phyloP scores from a whole-genome alignment of 1,140 invertebrate species.

The Palaemon carinicauda region DNA sequence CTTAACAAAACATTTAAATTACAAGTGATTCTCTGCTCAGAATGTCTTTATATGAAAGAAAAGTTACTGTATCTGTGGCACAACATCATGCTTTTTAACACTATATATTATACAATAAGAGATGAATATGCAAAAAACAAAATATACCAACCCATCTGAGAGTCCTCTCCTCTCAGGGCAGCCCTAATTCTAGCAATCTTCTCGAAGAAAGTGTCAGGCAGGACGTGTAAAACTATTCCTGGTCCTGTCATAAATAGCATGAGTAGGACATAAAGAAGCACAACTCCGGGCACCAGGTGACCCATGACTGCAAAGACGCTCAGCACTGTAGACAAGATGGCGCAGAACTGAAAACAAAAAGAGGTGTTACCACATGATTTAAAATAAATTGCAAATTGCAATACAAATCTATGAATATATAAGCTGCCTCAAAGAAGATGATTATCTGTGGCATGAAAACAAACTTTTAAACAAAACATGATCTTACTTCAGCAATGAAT shows the following conservation, averaged over 20 bases:
- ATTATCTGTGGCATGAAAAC: too few relatives aligned
- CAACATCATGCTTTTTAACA: neutral
- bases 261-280: constrained; percentile 27
- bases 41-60: neutral
- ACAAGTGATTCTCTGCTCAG: neutral
- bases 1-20: too few relatives aligned
- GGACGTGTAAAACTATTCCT: constrained; percentile 22
- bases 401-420: too few relatives aligned
- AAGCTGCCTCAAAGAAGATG: too few relatives aligned
- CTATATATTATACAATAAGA: neutral
- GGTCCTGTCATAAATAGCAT: constrained; percentile 44
- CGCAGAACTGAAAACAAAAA: constrained; percentile 34
- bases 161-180: constrained; percentile 33
- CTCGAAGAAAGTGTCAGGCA: constrained; percentile 38
- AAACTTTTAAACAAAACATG: too few relatives aligned
- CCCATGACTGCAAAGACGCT: constrained; percentile 35
- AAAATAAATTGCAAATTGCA: neutral
- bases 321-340: constrained; percentile 28
- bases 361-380: neutral
- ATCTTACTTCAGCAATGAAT: too few relatives aligned
- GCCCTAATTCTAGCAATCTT: constrained; percentile 25
- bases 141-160: constrained; percentile 25
- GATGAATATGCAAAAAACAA: neutral
- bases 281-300: constrained; percentile 38
- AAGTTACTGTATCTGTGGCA: neutral